Evolutionary conservation across 2,888 invertebrate genomes (phyloP).

Genomic region (Pollenia griseotomentosa): DNA sequence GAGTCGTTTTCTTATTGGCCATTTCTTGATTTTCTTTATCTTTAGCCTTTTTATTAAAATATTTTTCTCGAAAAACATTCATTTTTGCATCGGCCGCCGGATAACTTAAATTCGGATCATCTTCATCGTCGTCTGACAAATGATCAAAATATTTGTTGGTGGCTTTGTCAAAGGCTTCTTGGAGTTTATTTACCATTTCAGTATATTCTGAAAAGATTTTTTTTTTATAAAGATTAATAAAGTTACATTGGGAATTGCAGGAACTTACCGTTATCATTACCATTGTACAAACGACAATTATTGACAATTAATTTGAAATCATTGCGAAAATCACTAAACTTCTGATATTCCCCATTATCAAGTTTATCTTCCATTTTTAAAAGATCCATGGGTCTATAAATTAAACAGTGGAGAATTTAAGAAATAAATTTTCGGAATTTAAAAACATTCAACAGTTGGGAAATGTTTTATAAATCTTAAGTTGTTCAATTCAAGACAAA

Average conservation of each 20-base stretch:
- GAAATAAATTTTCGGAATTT: background rate
- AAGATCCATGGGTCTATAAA: conserved; percentile 92
- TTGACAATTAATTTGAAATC: conserved; percentile 97
- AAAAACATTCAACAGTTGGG: no score
- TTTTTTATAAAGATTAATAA: background rate
- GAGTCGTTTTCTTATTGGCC: conserved; percentile 59
- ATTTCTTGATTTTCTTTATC: conserved; percentile 75
- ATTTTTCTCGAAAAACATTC: conserved; percentile 84
- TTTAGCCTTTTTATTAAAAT: conserved; percentile 83
- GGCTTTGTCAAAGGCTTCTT: conserved; percentile 91
- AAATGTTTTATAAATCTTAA: no score
- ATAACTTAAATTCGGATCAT: conserved; percentile 89
- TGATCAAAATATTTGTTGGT: conserved; percentile 93
- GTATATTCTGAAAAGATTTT: conserved; percentile 89
- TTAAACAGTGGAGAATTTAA: background rate
- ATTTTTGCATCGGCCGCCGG: conserved; percentile 84
- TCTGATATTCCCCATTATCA: conserved; percentile 91
- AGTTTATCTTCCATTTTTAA: conserved; percentile 94
- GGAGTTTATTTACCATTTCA: conserved; percentile 93
- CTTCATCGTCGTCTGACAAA: conserved; percentile 92
- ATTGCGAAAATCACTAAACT: conserved; percentile 91
- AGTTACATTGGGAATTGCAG: background rate
- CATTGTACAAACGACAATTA: conserved; percentile 96
- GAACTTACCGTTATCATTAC: conserved; percentile 93
- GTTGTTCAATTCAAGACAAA: no score